A percentile compares a stretch with the other conserved stretches of the same genome.
phyloP scores from a whole-genome alignment of 1,140 invertebrate species.

The Heliconius hermathena region DNA sequence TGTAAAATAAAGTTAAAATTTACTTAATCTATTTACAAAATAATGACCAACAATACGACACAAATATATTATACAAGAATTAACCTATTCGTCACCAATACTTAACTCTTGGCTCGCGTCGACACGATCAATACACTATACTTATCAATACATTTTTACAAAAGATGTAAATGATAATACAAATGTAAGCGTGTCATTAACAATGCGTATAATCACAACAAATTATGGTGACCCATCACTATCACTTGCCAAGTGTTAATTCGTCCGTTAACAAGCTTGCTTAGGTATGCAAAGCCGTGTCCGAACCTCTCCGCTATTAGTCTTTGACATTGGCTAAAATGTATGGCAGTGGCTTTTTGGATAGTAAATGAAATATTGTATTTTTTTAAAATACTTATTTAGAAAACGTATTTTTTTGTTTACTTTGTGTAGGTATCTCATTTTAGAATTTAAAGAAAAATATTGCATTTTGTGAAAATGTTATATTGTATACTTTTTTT shows the following conservation, averaged over 20 bases:
- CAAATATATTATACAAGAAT: neutral
- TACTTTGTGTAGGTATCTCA: too few species aligned
- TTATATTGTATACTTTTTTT: too few species aligned
- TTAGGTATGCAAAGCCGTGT: constrained; percentile 69
- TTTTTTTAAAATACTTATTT: too few species aligned
- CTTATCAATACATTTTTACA: constrained; percentile 25
- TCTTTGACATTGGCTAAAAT: constrained; percentile 50
- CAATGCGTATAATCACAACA: constrained; percentile 45
- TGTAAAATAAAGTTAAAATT: too few species aligned
- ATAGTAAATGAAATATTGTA: too few species aligned
- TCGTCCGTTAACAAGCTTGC: constrained; percentile 65
- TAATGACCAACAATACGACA: neutral
- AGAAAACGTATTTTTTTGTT: too few species aligned
- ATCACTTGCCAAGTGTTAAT: constrained; percentile 52
- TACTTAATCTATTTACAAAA: too few species aligned
- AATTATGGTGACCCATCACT: constrained; percentile 53
- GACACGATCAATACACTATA: constrained; percentile 21
- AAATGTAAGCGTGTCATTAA: constrained; percentile 52
- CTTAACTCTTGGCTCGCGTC: constrained; percentile 32
- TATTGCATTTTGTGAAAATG: too few species aligned
- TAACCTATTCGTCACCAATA: neutral
- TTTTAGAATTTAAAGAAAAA: too few species aligned
- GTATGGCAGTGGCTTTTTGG: constrained; percentile 45
- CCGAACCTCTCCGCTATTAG: constrained; percentile 66
- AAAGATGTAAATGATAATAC: constrained; percentile 35